Evolutionary conservation across 2,797 vertebrate species (phyloP).

Genomic region (Simalia tracyae): DNA sequence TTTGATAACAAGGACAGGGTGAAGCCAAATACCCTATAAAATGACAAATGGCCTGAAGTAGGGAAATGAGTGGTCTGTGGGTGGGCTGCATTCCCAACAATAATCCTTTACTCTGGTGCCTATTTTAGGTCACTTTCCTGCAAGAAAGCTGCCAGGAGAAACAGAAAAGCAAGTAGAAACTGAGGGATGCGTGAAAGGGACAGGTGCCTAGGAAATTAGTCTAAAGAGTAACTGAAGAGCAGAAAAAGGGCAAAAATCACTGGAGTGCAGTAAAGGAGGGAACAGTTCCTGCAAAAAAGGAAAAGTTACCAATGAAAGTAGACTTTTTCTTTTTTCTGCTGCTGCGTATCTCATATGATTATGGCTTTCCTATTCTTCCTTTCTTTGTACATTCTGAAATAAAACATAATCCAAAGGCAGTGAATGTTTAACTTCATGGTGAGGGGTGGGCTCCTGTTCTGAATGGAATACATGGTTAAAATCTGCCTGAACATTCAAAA

Average conservation of each 20-base stretch:
- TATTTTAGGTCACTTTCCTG: conserved; percentile 12
- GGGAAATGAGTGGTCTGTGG: not conserved
- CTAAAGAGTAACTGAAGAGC: not conserved
- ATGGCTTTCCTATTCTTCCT: not conserved
- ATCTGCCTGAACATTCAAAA: not conserved
- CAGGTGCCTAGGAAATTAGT: not conserved
- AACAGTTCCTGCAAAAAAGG: not conserved
- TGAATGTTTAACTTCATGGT: not conserved
- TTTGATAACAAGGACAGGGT: not conserved
- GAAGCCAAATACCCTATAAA: not conserved
- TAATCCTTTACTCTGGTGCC: not conserved
- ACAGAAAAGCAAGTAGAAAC: not conserved
- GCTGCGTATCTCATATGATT: not conserved
- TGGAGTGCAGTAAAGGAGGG: too few relatives aligned
- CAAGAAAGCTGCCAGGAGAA: not conserved
- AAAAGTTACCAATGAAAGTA: not conserved
- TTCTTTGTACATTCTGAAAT: not conserved
- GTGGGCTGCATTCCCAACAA: not conserved
- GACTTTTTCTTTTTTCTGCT: not conserved
- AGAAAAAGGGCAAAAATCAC: not conserved
- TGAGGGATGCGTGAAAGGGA: not conserved
- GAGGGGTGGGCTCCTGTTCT: not conserved
- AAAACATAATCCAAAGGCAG: not conserved
- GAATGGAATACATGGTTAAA: not conserved
- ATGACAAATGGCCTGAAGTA: not conserved